Evolutionary conservation across 2,113 vertebrate species (phyloP), one percentile per base, ranked within the genome.

Genomic region (Hyperopisus bebe): DNA sequence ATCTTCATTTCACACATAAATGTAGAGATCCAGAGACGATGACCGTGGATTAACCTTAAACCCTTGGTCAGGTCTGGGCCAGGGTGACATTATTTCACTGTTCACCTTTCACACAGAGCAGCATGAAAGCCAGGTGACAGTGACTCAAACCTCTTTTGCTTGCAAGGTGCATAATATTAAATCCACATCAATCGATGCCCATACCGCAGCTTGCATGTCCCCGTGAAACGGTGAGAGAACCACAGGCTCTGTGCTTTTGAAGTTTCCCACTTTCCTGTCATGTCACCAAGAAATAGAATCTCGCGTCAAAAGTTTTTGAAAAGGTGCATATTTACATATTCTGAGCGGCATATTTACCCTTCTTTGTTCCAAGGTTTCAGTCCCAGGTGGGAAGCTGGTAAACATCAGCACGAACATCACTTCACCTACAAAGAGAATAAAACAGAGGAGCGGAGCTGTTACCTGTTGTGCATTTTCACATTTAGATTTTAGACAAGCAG

Each of bases 271-370:
- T 84, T 21, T 11, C 27, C 82, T 51, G n/a, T 86, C 47, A 50
- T 50, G 84, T 86, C 84, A 46, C 84, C 46, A 15, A 86, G 84
- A 86, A 86, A 47, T 27, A 48, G 84, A 44, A 50, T 15, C 84
- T 48, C n/a, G 5, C 27, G 47, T 50, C 11, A 51, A 27, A 86
- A 48, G 62, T 70, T 70, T 70, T 70, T 70, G 62, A 70, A 70
- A 70, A 70, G 62, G 62, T 70, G 62, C 27, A 31, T 86, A 86
- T 86, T 86, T 86, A 51, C 84, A 86, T 48, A 50, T 50, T 48
- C 46, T 50, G n/a, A 86, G 39, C 44, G 11, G 46, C 11, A 15
- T 86, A 86, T 86, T 86, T 86, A 47, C 47, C 46, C 21, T 86
- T 86, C 84, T 86, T 44, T 48, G 46, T 86, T 86, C 11, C 46